Base-by-base conservation (phyloP, 2,113 vertebrate species). In the Heterotis niloticus region DNA sequence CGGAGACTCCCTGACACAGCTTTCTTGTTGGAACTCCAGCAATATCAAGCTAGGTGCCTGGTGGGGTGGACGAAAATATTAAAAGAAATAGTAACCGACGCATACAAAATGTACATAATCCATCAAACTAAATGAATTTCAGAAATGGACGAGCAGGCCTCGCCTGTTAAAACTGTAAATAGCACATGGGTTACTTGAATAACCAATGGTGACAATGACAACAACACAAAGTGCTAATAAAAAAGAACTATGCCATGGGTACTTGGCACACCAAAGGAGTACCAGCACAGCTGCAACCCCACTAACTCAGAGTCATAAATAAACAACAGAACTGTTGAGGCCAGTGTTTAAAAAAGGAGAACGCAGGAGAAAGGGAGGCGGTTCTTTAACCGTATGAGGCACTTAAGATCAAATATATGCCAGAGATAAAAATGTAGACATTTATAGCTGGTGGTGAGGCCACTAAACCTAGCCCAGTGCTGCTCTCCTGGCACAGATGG, bases 351-450 rank as follows among this genome's bases (percentile, higher is more conserved):
- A 72, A n/a, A 24, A 52, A 11, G 64, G 59, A 51, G n/a, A n/a
- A 54, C 1, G 51, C 23, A 24, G 26, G 23, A 24, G 17, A 28
- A 74, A 24, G 60, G 71, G 56, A 44, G 74, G 70, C 14, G 34
- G 9, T 56, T 79, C 52, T 54, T 76, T 24, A 64, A 64, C 59
- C 28, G 51, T 17, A 18, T 26, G n/a, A 66, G 70, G 78, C 78
- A 26, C 78, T 79, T 65, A 20, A 65, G 59, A 72, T 65, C 62
- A 66, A 78, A 74, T 56, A 72, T 74, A 79, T 72, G 28, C 56
- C 34, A 29, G 29, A 74, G 78, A 64, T 79, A 52, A 66, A 74
- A 75, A n/a, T 28, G 52, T 56, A 29, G 70, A 78, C 77, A 78
- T 69, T 71, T 78, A 69, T 71, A 78, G 67, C 77, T 23, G 56